These are phyloP conservation scores for Andinoacara biseriatus DNA, from an alignment of 2,113 vertebrate species.

Conservation along the genomic window DNA sequence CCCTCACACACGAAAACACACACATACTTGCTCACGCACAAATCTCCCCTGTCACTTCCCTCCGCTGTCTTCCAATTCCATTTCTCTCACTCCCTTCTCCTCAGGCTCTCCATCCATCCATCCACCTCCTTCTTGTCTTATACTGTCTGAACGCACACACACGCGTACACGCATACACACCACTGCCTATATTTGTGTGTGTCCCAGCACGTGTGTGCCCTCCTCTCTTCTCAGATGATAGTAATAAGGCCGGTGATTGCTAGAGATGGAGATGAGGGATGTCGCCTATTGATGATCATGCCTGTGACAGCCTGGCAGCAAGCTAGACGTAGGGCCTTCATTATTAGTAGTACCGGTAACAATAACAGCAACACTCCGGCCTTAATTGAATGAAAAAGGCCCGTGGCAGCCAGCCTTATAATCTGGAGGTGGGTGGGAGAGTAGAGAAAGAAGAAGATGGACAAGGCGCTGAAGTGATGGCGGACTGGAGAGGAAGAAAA, in stretches of 20 bases:
- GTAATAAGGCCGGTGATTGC: slow-evolving; percentile 73
- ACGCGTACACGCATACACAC: slow-evolving; percentile 11
- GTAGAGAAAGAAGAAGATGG: slow-evolving; percentile 7
- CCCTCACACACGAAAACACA: neutral
- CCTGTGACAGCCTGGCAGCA: slow-evolving; percentile 63
- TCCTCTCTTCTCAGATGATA: slow-evolving; percentile 57
- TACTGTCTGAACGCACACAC: slow-evolving; percentile 41
- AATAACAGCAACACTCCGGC: slow-evolving; percentile 67
- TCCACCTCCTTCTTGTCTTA: slow-evolving; percentile 61
- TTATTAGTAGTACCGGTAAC: slow-evolving; percentile 68
- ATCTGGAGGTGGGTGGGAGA: slow-evolving; percentile 24
- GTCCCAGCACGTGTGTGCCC: slow-evolving; percentile 7
- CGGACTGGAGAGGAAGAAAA: slow-evolving; percentile 16
- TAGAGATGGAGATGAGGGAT: slow-evolving; percentile 67
- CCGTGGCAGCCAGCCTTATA: slow-evolving; percentile 22
- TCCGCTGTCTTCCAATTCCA: slow-evolving; percentile 55
- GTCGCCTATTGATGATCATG: slow-evolving; percentile 62
- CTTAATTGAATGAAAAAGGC: slow-evolving; percentile 74
- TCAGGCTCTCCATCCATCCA: slow-evolving; percentile 75
- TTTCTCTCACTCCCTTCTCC: slow-evolving; percentile 65
- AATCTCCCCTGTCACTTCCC: slow-evolving; percentile 47
- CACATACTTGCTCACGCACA: slow-evolving; percentile 20
- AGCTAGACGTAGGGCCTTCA: slow-evolving; percentile 57
- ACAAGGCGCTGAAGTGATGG: slow-evolving; percentile 24
- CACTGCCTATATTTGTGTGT: neutral